These are phyloP conservation scores for Protomyctophum bolini DNA, from an alignment of 2,113 vertebrate species.

Conservation along the genomic window DNA sequence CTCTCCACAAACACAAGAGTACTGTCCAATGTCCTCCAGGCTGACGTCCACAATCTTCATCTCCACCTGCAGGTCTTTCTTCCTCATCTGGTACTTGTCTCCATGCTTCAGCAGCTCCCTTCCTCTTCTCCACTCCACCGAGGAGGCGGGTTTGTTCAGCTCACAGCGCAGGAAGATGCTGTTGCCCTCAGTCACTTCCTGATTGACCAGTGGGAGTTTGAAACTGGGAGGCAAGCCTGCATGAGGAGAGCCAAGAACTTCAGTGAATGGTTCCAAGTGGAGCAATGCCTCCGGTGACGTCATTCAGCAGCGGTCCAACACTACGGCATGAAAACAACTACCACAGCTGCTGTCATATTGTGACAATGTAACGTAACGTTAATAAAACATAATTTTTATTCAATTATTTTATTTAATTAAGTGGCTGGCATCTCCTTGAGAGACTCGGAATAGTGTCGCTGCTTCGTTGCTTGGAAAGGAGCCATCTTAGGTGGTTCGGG, in stretches of 20 bases:
- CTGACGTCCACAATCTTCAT: constrained; percentile 76
- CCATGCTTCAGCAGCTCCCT: constrained; percentile 69
- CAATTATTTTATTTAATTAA: no score
- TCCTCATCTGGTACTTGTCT: constrained; percentile 85
- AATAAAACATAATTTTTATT: no score
- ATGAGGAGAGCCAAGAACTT: constrained; percentile 16
- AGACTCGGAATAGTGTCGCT: no score
- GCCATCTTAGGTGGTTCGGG: no score
- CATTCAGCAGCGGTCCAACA: no score
- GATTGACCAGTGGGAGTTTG: constrained; percentile 78
- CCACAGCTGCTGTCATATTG: no score
- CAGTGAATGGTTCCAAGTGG: not conserved
- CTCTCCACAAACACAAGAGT: constrained; percentile 78
- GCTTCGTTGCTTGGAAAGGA: no score
- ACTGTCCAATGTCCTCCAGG: constrained; percentile 79
- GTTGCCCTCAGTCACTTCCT: constrained; percentile 81
- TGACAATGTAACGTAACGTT: no score
- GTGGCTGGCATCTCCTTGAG: no score
- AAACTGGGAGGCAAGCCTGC: constrained; percentile 80
- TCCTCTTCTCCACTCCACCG: constrained; percentile 74
- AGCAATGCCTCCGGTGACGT: not conserved
- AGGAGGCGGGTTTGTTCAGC: constrained; percentile 71
- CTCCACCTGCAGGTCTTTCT: constrained; percentile 79
- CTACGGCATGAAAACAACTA: no score
- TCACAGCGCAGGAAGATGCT: constrained; percentile 81